Base-by-base conservation (phyloP, 2,888 invertebrate genomes). In the Athripsodes cinereus region DNA sequence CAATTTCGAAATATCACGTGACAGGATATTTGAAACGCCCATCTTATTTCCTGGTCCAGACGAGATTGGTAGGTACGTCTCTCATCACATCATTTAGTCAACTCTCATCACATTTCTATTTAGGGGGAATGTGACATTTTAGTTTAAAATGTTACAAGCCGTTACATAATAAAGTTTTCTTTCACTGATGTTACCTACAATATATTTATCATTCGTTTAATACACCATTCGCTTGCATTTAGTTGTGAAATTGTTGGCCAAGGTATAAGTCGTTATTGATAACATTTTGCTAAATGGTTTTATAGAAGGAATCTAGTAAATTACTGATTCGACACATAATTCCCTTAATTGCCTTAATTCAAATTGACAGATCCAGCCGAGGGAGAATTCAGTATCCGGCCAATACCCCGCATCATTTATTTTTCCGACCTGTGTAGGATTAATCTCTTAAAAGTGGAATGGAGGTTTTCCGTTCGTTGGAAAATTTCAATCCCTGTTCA, bases 21-120 rank as follows among this genome's bases (percentile, higher is more conserved):
- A 44, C 54, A 55, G 58, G 58, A 58, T 58, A 58, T 58, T 58
- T 50, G 58, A 34, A 35, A 51, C 58, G 58, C 58, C 58, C 34
- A 52, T 34, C 35, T 46, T 44, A 58, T 58, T 55, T 58, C 58
- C 58, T 44, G 58, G 11, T 16, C 16, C 50, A 11, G 26, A 40
- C 40, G 40, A 40, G 40, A 40, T 40, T 16, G 40, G 40, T 40
- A n/a, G n/a, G n/a, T n/a, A n/a, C n/a, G 40, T 8, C 40, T 40
- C 13, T n/a, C 16, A 16, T 40, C 40, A 13, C 5, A 16, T n/a
- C 13, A 40, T 40, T 16, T 2, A 40, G 13, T 40, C 40, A 40
- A 40, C 13, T 40, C 8, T 26, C 26, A 26, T 26, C 26, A 26
- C 3, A 26, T 26, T 26, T 10, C 26, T 10, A 6, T 3, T 26